Evolutionary conservation across 2,113 vertebrate genomes (phyloP).

Genomic region (Donacobius atricapilla): DNA sequence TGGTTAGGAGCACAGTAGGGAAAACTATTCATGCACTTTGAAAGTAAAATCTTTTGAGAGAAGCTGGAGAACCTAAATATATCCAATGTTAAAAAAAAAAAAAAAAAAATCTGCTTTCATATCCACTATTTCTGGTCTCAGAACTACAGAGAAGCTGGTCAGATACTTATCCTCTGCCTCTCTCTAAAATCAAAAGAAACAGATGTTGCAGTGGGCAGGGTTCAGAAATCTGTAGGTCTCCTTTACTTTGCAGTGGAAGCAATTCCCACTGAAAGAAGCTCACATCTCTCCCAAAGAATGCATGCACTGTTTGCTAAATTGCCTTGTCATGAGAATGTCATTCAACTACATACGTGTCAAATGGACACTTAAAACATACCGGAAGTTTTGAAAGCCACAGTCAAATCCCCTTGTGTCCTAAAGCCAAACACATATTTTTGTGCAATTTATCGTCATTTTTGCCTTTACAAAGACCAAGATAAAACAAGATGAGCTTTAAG

Average conservation of each 20-base stretch:
- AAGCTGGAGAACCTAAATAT: neutral
- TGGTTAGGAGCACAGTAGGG: neutral
- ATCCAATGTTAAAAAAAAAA: neutral
- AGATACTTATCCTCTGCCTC: neutral
- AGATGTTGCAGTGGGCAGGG: neutral
- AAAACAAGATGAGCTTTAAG: neutral
- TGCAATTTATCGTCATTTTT: neutral
- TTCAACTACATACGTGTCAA: neutral
- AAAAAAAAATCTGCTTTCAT: neutral
- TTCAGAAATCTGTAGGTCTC: neutral
- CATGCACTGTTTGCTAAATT: neutral
- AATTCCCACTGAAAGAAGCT: neutral
- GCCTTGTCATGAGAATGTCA: neutral
- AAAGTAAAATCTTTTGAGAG: neutral
- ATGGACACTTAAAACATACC: neutral
- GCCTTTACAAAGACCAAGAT: neutral
- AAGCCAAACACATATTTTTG: neutral
- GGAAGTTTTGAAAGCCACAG: neutral
- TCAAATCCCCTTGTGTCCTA: fast-evolving
- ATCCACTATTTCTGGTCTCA: neutral
- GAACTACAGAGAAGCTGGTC: neutral
- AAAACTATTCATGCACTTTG: neutral
- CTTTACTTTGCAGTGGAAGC: neutral
- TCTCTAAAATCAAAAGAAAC: neutral
- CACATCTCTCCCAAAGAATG: neutral